A percentile compares a stretch with the other conserved stretches of the same genome.
phyloP scores from a whole-genome alignment of 1,140 invertebrate species.

The Ditylenchus dipsaci region DNA sequence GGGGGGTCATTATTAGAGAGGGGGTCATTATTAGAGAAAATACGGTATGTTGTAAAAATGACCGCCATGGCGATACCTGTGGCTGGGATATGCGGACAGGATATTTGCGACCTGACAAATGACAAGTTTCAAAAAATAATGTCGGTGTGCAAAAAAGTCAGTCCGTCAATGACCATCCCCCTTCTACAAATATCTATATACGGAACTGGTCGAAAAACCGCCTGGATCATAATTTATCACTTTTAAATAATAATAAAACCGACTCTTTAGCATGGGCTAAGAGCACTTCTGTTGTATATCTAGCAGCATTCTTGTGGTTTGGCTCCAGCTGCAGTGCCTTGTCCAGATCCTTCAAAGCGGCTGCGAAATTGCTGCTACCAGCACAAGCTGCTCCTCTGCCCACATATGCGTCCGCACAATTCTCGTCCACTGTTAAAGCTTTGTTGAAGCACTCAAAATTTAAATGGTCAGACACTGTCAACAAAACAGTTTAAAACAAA shows the following conservation, averaged over 20 bases:
- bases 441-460: constrained; percentile 26
- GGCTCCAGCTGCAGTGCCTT: constrained; percentile 30
- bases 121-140: no score
- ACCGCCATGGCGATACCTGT: no score
- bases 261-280: constrained; percentile 20
- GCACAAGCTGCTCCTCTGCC: constrained; percentile 30
- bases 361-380: constrained; percentile 22
- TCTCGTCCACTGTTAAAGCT: constrained; percentile 21
- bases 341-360: constrained; percentile 27
- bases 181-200: no score
- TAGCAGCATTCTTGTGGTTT: constrained; percentile 20
- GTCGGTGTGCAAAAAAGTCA: no score
- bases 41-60: no score
- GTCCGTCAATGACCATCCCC: no score
- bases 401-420: constrained; percentile 30
- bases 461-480: neutral
- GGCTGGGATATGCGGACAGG: no score
- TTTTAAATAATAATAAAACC: constrained; percentile 7
- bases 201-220: neutral
- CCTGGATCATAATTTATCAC: neutral
- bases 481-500: neutral
- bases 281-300: constrained; percentile 29
- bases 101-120: no score
- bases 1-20: no score
- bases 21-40: no score